phyloP scores from a whole-genome alignment of 2,888 invertebrate genomes.

The Eurytoma adleriae region DNA sequence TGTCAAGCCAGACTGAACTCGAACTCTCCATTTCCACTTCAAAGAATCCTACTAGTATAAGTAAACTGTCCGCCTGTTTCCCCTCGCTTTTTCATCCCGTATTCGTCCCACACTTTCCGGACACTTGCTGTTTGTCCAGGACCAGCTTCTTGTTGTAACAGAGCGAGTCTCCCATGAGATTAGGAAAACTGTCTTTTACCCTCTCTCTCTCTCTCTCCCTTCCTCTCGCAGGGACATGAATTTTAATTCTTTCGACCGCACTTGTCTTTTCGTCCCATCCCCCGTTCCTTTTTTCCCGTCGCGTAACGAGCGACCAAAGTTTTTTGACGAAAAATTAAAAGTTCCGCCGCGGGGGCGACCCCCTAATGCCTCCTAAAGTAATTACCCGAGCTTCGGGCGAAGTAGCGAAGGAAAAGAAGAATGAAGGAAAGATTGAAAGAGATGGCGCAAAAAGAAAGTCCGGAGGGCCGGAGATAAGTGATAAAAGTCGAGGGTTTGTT shows the following conservation, averaged over 20 bases:
- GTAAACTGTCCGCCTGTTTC: constrained; percentile 60
- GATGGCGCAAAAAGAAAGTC: constrained; percentile 20
- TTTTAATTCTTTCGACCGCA: constrained; percentile 69
- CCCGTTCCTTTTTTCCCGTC: constrained; percentile 14
- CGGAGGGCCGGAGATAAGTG: constrained; percentile 36
- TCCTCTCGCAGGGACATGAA: constrained; percentile 64
- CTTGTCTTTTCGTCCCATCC: constrained; percentile 45
- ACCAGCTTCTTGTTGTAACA: constrained; percentile 1
- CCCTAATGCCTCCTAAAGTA: constrained; percentile 64
- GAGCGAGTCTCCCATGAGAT: background rate
- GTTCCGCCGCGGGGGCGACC: constrained; percentile 59
- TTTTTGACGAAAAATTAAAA: constrained; percentile 73
- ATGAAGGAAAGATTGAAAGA: constrained; percentile 58
- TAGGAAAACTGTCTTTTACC: constrained; percentile 3
- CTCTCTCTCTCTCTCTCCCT: background rate
- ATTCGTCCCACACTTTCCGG: constrained; percentile 17
- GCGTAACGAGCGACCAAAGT: constrained; percentile 71
- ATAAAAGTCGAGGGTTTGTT: constrained; percentile 32
- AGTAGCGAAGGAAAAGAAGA: constrained; percentile 17
- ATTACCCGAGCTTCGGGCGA: constrained; percentile 61
- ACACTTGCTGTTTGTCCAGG: constrained; percentile 33
- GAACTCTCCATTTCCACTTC: constrained; percentile 63
- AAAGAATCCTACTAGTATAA: constrained; percentile 68
- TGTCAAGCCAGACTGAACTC: constrained; percentile 11
- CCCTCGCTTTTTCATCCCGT: constrained; percentile 8